Conservation (phyloP, 2,888 invertebrate species). For the Lissonota sp. region DNA sequence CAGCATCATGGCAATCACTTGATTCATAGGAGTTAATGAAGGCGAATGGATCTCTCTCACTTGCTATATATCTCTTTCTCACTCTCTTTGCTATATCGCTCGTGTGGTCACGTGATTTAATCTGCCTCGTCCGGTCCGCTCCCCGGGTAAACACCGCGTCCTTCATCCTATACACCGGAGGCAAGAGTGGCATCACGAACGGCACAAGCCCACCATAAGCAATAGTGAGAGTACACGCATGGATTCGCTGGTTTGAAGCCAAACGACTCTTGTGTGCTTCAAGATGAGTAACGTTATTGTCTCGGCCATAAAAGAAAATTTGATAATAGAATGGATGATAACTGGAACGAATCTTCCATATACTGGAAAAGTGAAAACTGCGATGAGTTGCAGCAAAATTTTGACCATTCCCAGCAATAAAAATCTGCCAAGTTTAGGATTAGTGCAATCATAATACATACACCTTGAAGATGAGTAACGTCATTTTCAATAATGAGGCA, state of each 20-base stretch:
- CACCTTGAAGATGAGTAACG: too few relatives aligned
- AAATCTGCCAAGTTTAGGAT: conserved; percentile 52
- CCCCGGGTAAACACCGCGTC: conserved; percentile 60
- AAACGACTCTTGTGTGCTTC: conserved; percentile 26
- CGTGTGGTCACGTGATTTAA: conserved; percentile 64
- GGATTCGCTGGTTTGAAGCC: conserved; percentile 33
- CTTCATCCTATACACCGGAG: conserved; percentile 50
- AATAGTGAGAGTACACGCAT: conserved; percentile 49
- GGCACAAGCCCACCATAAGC: conserved; percentile 51
- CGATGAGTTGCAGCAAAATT: conserved; percentile 37
- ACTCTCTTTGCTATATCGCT: conserved; percentile 51
- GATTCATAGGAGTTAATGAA: conserved; percentile 62
- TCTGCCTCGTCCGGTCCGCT: conserved; percentile 63
- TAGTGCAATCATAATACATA: background rate
- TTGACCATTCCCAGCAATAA: conserved; percentile 50
- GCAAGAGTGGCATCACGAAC: conserved; percentile 43
- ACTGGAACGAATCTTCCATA: background rate
- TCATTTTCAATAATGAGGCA: too few relatives aligned
- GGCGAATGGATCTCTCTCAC: conserved; percentile 58
- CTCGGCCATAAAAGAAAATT: too few relatives aligned
- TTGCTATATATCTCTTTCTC: background rate
- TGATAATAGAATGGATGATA: background rate
- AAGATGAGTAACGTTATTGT: conserved; percentile 43
- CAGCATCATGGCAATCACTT: conserved; percentile 46
- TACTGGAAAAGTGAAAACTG: conserved; percentile 1